Evolutionary conservation across 1,140 invertebrate genomes (phyloP).

Genomic region (Odontomachus brunneus): DNA sequence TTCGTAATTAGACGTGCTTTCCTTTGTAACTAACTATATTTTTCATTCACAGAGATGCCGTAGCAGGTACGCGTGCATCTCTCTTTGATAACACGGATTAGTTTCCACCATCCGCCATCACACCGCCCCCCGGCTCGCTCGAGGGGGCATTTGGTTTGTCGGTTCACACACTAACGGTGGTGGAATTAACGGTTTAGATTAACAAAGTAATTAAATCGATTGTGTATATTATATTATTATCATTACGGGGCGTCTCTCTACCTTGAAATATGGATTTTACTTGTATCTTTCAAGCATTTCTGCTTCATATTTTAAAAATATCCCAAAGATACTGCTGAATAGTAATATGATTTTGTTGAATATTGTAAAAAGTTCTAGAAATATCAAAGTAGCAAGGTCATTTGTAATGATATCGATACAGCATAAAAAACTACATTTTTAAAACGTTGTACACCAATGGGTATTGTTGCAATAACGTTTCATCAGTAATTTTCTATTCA

Average conservation of each 20-base stretch:
- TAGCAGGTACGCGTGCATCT: background rate
- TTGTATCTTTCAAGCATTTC: background rate
- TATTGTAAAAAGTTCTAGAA: too few species aligned
- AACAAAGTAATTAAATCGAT: background rate
- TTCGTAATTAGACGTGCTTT: background rate
- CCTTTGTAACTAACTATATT: constrained; percentile 30
- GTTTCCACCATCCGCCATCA: constrained; percentile 6
- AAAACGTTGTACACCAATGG: too few species aligned
- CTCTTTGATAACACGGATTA: constrained; percentile 5
- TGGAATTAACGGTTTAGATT: background rate
- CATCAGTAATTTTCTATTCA: too few species aligned
- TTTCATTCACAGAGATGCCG: background rate
- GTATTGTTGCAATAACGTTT: too few species aligned
- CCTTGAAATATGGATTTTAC: too few species aligned
- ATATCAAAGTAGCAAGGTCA: too few species aligned
- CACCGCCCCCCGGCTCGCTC: background rate
- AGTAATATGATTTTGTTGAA: too few species aligned
- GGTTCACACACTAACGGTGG: background rate
- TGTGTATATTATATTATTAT: background rate
- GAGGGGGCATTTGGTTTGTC: too few species aligned
- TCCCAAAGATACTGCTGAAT: too few species aligned
- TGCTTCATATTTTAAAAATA: background rate
- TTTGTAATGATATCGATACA: too few species aligned
- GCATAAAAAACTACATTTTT: too few species aligned
- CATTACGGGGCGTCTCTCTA: too few species aligned